Evolutionary conservation across 2,888 invertebrate genomes (phyloP), one percentile per base, ranked within the genome.

Genomic region (Deilephila porcellus): DNA sequence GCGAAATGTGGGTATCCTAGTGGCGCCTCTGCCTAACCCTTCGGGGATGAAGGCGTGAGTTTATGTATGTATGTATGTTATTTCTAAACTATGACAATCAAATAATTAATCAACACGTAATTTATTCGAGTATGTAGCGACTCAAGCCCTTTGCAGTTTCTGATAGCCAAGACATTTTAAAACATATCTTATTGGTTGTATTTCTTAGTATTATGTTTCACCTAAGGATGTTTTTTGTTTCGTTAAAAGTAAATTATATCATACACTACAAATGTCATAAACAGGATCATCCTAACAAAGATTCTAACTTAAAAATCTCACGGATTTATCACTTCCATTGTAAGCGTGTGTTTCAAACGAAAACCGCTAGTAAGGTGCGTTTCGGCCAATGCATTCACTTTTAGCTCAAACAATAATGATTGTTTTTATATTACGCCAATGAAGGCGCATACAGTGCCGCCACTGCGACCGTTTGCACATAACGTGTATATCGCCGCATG

Each of bases 391-490:
- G 80, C 78, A 81, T 82, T 81, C 76, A 76, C 74, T 83, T 77
- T 81, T 75, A 72, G 75, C 45, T 76, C 79, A 82, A 56, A 86
- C 86, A 83, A 85, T 85, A 77, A 77, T 83, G 81, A 80, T 84
- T 83, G 80, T 86, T 86, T 84, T 84, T 80, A 82, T 82, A 78
- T 80, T 83, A 85, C 91, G 78, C 80, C 80, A 78, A 81, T 83
- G 75, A 52, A 14, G 17, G 52, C 52, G 17, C 67, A 20, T 37
- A 37, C 64, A 67, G 64, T 67, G 25, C 17, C 45, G 45, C 45
- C 14, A 11, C 1, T 52, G 25, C 17, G 45, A 25, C 52, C 67
- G 25, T 3, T 17, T 14, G 14, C 25, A 67, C 25, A 3, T 14
- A 25, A 67, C 67, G 67, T 67, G n/a, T 52, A 1, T 25, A 1